phyloP scores from a whole-genome alignment of 2,888 invertebrate genomes.

The Graphium colonna region DNA sequence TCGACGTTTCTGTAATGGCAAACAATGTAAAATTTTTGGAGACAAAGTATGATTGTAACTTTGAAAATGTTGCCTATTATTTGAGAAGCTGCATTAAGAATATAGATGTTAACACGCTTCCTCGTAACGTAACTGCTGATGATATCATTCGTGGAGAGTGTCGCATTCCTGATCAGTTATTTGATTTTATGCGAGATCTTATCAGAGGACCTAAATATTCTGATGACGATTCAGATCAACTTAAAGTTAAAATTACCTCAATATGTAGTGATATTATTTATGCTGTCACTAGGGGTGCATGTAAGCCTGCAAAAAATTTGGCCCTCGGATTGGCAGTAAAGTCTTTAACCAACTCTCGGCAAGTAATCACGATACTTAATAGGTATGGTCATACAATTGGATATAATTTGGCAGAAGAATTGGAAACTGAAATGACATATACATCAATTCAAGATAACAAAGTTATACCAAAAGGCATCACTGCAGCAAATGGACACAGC shows the following conservation, averaged over 20 bases:
- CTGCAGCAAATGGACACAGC: slow-evolving; percentile 25
- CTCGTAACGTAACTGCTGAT: too few species aligned
- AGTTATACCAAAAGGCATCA: slow-evolving; percentile 30
- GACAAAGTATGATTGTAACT: too few species aligned
- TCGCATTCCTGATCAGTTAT: too few species aligned
- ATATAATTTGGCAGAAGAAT: slow-evolving; percentile 35
- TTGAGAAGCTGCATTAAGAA: too few species aligned
- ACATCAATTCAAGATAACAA: slow-evolving; percentile 23
- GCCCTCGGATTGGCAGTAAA: slow-evolving; percentile 34
- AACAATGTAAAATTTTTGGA: too few species aligned
- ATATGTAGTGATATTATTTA: background rate
- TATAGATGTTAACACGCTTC: too few species aligned
- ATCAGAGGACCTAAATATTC: too few species aligned
- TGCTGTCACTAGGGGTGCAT: too few species aligned
- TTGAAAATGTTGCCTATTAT: too few species aligned
- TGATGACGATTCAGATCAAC: slow-evolving; percentile 10
- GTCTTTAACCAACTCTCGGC: slow-evolving; percentile 34
- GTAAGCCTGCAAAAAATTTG: slow-evolving; percentile 11
- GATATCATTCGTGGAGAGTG: too few species aligned
- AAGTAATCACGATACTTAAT: slow-evolving; percentile 36
- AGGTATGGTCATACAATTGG: slow-evolving; percentile 38
- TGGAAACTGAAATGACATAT: slow-evolving; percentile 31
- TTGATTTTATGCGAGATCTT: too few species aligned
- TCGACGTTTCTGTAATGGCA: too few species aligned
- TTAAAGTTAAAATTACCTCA: slow-evolving; percentile 1